Conservation (phyloP, 2,113 vertebrate genomes). For the Protobothrops mucrosquamatus region DNA sequence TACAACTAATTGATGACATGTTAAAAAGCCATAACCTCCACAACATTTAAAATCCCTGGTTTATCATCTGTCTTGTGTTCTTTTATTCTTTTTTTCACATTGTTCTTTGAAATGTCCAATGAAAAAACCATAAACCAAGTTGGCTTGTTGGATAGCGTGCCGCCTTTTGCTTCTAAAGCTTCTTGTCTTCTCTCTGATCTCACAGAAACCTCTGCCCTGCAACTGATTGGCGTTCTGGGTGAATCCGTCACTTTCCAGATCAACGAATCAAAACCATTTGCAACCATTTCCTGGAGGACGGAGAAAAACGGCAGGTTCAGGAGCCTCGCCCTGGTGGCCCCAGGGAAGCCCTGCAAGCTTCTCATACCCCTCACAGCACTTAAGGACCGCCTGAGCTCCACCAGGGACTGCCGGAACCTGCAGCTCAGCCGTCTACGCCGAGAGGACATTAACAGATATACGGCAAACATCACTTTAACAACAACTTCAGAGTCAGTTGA, state of each 20-base stretch:
- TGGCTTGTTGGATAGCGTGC: neutral
- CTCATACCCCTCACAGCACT: accelerated
- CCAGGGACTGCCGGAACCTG: neutral
- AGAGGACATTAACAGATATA: neutral
- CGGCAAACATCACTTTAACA: neutral
- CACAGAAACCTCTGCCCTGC: neutral
- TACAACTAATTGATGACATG: neutral
- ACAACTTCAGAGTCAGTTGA: accelerated
- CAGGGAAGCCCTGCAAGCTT: neutral
- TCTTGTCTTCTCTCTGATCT: neutral
- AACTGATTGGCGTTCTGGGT: neutral
- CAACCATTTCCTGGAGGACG: accelerated
- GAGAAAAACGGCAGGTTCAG: accelerated
- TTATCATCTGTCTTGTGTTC: neutral
- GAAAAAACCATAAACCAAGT: neutral
- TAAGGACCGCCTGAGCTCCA: neutral
- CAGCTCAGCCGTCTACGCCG: neutral
- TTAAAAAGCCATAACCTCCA: neutral
- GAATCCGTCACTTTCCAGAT: neutral
- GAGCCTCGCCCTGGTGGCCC: accelerated
- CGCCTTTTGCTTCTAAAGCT: neutral
- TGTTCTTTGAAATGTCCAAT: neutral
- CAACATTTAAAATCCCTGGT: neutral
- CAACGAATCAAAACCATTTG: neutral
- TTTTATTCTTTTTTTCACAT: neutral